Conservation (phyloP, 1,140 invertebrate species). For the Drosophila lacteicornis region DNA sequence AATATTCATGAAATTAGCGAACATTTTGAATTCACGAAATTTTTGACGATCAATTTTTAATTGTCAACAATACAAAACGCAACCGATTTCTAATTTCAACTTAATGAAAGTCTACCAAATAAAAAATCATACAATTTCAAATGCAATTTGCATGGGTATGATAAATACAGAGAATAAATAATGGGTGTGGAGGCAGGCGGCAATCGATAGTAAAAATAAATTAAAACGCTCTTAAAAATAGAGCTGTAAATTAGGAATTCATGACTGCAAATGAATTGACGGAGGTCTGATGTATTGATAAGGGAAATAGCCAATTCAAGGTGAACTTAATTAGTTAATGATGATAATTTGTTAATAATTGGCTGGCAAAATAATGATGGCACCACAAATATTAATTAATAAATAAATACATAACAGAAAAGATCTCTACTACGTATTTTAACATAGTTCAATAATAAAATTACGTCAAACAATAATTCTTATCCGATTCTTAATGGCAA, state of each 20-base stretch:
- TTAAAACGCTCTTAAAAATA: slow-evolving; percentile 16
- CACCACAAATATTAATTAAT: too few species aligned
- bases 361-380: not conserved
- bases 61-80: slow-evolving; percentile 31
- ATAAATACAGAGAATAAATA: slow-evolving; percentile 21
- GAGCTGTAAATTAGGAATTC: slow-evolving; percentile 34
- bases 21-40: slow-evolving; percentile 15
- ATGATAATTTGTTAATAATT: slow-evolving; percentile 12
- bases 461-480: slow-evolving; percentile 3
- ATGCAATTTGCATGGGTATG: slow-evolving; percentile 27
- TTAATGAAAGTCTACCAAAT: slow-evolving; percentile 13
- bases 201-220: slow-evolving; percentile 36
- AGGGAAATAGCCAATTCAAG: not conserved
- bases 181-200: slow-evolving; percentile 23
- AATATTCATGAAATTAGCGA: slow-evolving; percentile 16
- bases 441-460: not conserved
- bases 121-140: slow-evolving; percentile 24
- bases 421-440: not conserved
- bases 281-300: not conserved
- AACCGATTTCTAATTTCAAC: slow-evolving; percentile 19
- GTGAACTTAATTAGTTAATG: slow-evolving; percentile 6
- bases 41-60: slow-evolving; percentile 41
- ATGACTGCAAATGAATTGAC: slow-evolving; percentile 10
- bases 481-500: slow-evolving; percentile 10
- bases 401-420: too few species aligned